Conservation (phyloP, 1,140 invertebrate species). For the Anadara kagoshimensis region DNA sequence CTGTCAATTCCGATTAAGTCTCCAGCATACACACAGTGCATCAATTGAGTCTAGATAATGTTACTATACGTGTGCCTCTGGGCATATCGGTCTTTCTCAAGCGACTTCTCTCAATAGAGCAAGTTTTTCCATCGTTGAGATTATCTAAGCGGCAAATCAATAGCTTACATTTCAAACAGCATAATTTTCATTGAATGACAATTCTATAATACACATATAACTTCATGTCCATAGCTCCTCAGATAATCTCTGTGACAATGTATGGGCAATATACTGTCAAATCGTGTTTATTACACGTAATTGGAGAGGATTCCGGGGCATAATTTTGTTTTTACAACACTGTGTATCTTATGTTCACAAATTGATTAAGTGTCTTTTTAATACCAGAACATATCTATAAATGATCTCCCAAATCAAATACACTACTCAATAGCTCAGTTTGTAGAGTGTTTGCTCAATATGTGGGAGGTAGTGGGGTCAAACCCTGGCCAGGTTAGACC, state of each 20-base stretch:
- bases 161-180: constrained; percentile 37
- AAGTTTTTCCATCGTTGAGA: constrained; percentile 76
- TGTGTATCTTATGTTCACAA: no score
- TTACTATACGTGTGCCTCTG: no score
- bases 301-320: constrained; percentile 7
- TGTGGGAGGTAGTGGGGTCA: no score
- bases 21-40: no score
- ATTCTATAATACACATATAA: constrained; percentile 28
- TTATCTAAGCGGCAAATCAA: constrained; percentile 39
- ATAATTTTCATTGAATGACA: constrained; percentile 46
- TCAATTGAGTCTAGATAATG: no score
- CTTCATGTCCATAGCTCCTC: constrained; percentile 15
- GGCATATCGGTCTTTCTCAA: constrained; percentile 10
- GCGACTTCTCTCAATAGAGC: constrained; percentile 77
- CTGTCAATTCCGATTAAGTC: no score
- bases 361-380: no score
- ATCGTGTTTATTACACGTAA: constrained; percentile 32
- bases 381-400: no score
- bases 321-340: constrained; percentile 1
- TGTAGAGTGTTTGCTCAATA: no score
- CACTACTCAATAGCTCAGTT: no score
- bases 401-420: no score
- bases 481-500: no score
- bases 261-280: constrained; percentile 27
- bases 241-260: background rate